Evolutionary conservation across 2,797 vertebrate species (phyloP), one percentile per base, ranked within the genome.

Genomic region (Microchirus variegatus): DNA sequence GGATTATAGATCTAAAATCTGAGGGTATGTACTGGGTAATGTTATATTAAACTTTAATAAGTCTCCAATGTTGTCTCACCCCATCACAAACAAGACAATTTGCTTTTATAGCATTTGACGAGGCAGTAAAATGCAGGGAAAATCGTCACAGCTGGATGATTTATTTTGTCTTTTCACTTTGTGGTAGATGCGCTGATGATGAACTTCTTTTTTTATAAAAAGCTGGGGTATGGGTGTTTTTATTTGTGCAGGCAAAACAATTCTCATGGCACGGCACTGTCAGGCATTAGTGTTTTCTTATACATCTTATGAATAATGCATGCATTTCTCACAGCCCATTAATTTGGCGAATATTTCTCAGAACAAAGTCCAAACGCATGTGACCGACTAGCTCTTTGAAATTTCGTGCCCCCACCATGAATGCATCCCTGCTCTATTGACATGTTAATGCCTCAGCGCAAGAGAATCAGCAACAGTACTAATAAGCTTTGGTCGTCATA

Each of bases 331-430:
- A 31, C 73, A 43, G 82, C 72, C 66, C 75, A 75, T 73, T 90
- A 87, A 91, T 90, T 84, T 86, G 72, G 76, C 51, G 84, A 82
- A 82, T 85, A 77, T 80, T 83, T 86, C 69, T 83, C 50, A 36
- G 65, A 79, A 80, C 50, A 72, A 84, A 87, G 75, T 78, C 53
- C 55, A 72, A 89, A 81, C 13, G 51, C 61, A 77, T 67, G 63
- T 75, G 75, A 78, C 60, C 57, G 44, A 75, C 67, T 46, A 51
- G 40, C 64, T 73, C 53, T 82, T 69, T 81, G 75, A 83, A 86
- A 84, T 80, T 70, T 71, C 63, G 75, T 73, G 56, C 59, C 10
- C 18, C 53, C 45, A 31, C 31, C 31, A 31, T 22, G 40, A 57
- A 55, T 61, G 67, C 70, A 63, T 75, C 63, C 71, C 70, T 61